Conservation (phyloP, 1,140 invertebrate genomes). For the Calosoma granatense region DNA sequence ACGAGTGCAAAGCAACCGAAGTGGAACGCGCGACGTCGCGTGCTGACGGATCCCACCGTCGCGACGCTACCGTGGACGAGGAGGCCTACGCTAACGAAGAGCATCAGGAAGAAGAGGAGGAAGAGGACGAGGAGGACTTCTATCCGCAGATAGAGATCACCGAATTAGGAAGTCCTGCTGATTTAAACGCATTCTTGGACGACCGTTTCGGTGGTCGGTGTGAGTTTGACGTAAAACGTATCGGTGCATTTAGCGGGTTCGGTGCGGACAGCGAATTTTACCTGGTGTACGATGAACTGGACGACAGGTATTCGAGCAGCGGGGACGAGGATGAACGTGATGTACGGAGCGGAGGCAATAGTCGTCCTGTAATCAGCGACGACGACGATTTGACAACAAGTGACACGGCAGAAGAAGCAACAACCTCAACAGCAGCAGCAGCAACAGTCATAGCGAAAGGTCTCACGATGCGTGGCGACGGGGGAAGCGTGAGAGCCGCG, state of each 20-base stretch:
- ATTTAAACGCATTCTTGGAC: background rate
- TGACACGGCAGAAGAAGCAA: background rate
- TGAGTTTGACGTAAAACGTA: conserved; percentile 27
- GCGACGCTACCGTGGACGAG: conserved; percentile 1
- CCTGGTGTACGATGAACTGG: conserved; percentile 27
- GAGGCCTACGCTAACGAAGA: background rate
- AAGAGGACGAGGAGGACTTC: background rate
- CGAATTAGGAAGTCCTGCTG: background rate
- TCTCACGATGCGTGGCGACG: conserved; percentile 35
- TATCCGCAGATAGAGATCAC: background rate
- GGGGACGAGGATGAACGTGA: conserved; percentile 18
- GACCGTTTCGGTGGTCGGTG: conserved; percentile 17
- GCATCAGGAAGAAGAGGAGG: background rate
- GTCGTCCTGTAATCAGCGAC: conserved; percentile 16
- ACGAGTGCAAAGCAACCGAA: conserved; percentile 16
- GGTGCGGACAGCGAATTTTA: conserved; percentile 17
- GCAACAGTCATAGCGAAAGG: conserved; percentile 33
- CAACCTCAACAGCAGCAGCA: conserved; percentile 7
- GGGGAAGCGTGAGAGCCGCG: conserved; percentile 14
- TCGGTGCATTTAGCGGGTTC: conserved; percentile 16
- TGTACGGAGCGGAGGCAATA: conserved; percentile 17
- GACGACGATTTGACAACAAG: conserved; percentile 9
- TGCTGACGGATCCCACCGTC: conserved; percentile 16
- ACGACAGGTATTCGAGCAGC: conserved; percentile 16
- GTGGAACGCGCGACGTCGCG: conserved; percentile 1